Percentiles rank a stretch among this genome's conserved stretches.
These are phyloP conservation scores for Aepyceros melampus DNA, from an alignment of 2,113 vertebrate species.

Conservation along the genomic window DNA sequence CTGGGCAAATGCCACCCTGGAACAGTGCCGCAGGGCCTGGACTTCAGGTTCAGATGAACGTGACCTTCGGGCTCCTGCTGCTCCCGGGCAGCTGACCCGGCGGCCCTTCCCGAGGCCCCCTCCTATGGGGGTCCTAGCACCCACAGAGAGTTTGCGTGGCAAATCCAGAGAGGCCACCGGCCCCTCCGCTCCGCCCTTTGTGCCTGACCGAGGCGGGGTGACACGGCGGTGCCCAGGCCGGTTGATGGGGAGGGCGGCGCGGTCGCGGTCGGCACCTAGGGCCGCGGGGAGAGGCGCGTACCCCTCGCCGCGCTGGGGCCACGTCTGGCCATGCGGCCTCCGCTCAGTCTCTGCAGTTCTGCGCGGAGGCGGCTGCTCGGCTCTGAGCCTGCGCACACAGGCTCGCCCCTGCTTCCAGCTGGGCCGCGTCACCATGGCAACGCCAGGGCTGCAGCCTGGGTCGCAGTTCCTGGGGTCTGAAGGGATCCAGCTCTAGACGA, in stretches of 20 bases:
- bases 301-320: rapidly evolving
- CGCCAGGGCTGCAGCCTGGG: background rate
- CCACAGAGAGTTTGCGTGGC: background rate
- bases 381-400: background rate
- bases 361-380: background rate
- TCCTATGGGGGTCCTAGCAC: background rate
- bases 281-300: background rate
- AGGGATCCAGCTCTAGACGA: background rate
- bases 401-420: background rate
- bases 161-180: background rate
- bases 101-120: background rate
- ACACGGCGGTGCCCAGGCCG: background rate
- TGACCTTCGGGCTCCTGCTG: background rate
- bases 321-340: background rate
- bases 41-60: background rate
- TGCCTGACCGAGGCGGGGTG: background rate
- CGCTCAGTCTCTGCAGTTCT: background rate
- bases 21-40: background rate
- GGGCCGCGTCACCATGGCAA: conserved; percentile 32
- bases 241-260: background rate
- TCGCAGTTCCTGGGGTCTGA: background rate
- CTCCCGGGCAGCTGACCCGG: background rate
- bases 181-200: background rate
- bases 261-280: background rate
- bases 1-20: background rate